Evolutionary conservation across 2,113 vertebrate genomes (phyloP), one percentile per base, ranked within the genome.

Genomic region (Semnopithecus entellus): DNA sequence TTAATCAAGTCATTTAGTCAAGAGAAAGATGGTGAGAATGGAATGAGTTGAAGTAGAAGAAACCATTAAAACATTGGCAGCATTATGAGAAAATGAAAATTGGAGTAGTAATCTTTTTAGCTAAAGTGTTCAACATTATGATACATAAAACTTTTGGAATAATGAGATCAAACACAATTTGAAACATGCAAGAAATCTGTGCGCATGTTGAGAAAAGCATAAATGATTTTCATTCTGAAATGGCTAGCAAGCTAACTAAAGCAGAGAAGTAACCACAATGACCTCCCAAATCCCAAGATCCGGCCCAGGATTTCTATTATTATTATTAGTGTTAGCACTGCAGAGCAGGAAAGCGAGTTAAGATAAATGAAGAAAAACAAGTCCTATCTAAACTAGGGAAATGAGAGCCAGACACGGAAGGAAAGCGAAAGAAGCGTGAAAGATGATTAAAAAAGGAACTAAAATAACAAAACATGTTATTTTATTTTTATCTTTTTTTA

Each of bases 361-460:
- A 98, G 94, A 96, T 89, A 97, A 97, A 86, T 30, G 72, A 96
- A 93, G 95, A 97, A 98, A 96, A 97, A 96, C 95, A 98, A 97
- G 91, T 94, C 40, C 64, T 97, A 81, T 95, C 96, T 94, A 96
- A 97, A 96, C 88, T 91, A 75, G 48, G 88, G 50, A 97, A 95
- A 96, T 81, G 75, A 97, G 88, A 97, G 94, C 66, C 94, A 98
- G 97, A 97, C 90, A 91, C 48, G 61, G 92, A 97, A 96, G 64
- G 90, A 94, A 97, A 89, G 96, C 35, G 87, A 96, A 98, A 96
- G 75, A 94, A 95, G 96, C 48, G 43, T 96, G 97, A 97, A 96
- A 73, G 61, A 96, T 96, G 84, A 90, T 96, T 97, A 11, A 40
- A 93, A 96, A 96, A 88, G 88, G 72, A 93, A 88, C 92, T 82